A percentile compares a stretch with the other conserved stretches of the same genome.
These are phyloP conservation scores for Alauda arvensis DNA, from an alignment of 2,797 vertebrate genomes.

Conservation along the genomic window DNA sequence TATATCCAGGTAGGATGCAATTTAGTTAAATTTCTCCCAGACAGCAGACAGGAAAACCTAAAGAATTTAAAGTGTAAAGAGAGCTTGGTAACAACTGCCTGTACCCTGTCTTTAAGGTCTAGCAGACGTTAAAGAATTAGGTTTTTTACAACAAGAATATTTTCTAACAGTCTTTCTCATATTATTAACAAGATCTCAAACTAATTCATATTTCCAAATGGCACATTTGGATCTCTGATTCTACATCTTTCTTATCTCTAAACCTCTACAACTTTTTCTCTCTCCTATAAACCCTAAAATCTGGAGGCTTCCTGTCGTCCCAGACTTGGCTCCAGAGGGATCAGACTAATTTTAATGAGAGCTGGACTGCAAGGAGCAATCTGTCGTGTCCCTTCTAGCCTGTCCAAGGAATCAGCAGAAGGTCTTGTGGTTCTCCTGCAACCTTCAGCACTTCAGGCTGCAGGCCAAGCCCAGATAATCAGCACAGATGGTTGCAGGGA, in stretches of 20 bases:
- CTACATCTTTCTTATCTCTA: neutral
- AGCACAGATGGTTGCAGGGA: conserved; percentile 55
- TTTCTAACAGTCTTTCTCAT: neutral
- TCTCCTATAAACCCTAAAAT: neutral
- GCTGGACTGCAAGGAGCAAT: neutral
- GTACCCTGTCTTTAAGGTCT: too few relatives aligned
- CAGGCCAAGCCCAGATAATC: conserved; percentile 44
- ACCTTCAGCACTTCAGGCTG: conserved; percentile 42
- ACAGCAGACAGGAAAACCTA: neutral
- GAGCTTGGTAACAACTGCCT: neutral
- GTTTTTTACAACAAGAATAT: neutral
- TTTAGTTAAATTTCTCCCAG: neutral
- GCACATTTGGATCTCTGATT: neutral
- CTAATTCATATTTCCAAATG: neutral
- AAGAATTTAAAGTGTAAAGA: neutral
- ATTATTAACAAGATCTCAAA: neutral
- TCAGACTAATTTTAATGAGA: conserved; percentile 31
- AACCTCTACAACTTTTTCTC: neutral
- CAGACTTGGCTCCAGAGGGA: neutral
- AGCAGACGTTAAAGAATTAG: neutral
- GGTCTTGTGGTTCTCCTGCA: conserved; percentile 1
- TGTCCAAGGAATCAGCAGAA: conserved; percentile 40
- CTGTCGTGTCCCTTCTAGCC: conserved; percentile 16
- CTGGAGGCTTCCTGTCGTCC: neutral
- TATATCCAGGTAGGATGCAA: neutral